Conservation (phyloP, 2,888 invertebrate genomes). For the Andrena trimmerana region DNA sequence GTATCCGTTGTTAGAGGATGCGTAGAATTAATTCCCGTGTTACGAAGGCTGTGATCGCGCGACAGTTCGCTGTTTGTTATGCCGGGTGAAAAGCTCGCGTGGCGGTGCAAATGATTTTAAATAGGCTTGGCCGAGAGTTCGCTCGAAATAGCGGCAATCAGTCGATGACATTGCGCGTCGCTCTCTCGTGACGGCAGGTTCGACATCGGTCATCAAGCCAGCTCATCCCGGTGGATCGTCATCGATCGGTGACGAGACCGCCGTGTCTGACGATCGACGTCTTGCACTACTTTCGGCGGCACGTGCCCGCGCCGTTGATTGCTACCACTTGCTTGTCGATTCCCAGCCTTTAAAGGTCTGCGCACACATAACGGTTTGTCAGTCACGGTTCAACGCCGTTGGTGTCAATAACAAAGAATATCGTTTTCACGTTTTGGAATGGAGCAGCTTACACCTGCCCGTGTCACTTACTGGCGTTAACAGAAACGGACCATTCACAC, state of each 20-base stretch:
- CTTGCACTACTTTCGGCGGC: slow-evolving; percentile 5
- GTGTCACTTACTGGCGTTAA: too few species aligned
- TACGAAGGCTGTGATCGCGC: slow-evolving; percentile 50
- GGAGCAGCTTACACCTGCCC: too few species aligned
- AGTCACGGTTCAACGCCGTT: too few species aligned
- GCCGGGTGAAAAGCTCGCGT: slow-evolving; percentile 62
- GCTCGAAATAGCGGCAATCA: slow-evolving; percentile 76
- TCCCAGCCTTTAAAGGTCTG: background rate
- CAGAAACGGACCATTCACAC: too few species aligned
- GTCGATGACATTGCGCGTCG: slow-evolving; percentile 76
- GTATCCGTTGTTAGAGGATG: background rate
- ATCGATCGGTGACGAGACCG: slow-evolving; percentile 69
- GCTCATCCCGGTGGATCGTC: slow-evolving; percentile 59
- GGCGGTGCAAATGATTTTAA: slow-evolving; percentile 70
- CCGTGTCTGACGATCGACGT: slow-evolving; percentile 17
- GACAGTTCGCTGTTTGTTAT: slow-evolving; percentile 55
- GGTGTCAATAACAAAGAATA: too few species aligned
- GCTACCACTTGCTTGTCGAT: background rate
- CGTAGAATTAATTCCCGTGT: slow-evolving; percentile 39
- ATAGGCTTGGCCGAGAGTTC: slow-evolving; percentile 66
- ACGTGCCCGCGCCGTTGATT: background rate
- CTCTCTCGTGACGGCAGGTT: slow-evolving; percentile 47
- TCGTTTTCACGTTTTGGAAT: too few species aligned
- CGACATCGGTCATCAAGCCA: slow-evolving; percentile 67
- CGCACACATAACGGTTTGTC: too few species aligned